These are phyloP conservation scores for Scaptomyza hsui DNA, from an alignment of 1,140 invertebrate species.

Conservation along the genomic window DNA sequence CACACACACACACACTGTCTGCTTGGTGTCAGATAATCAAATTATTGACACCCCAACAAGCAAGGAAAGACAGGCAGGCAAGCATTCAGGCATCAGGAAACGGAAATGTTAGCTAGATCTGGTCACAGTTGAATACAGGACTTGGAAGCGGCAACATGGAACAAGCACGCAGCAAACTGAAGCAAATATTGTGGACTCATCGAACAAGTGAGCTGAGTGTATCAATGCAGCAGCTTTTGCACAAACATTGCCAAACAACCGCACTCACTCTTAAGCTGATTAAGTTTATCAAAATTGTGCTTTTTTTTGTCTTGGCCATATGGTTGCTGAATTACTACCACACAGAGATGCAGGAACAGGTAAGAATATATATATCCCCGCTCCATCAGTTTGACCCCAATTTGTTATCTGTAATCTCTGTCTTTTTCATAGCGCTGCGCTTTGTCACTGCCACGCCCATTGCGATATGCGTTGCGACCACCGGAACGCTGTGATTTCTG, in stretches of 20 bases:
- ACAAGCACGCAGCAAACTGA: constrained; percentile 36
- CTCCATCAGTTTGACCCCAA: too few relatives aligned
- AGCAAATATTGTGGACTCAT: constrained; percentile 43
- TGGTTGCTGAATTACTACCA: constrained; percentile 45
- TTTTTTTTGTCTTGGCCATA: constrained; percentile 16
- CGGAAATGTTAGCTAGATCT: constrained; percentile 4
- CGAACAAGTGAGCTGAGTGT: constrained; percentile 10
- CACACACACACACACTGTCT: constrained; percentile 26
- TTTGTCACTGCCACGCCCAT: constrained; percentile 86
- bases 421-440: constrained; percentile 85
- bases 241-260: background rate
- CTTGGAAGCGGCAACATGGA: constrained; percentile 50
- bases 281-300: constrained; percentile 19
- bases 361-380: too few relatives aligned
- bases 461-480: constrained; percentile 88
- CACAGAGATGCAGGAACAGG: constrained; percentile 55
- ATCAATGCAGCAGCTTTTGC: constrained; percentile 25
- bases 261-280: background rate
- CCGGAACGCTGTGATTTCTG: constrained; percentile 92
- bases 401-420: background rate
- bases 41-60: constrained; percentile 68
- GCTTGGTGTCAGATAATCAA: constrained; percentile 69
- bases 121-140: constrained; percentile 37
- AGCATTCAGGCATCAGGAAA: constrained; percentile 9
- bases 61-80: constrained; percentile 8